Evolutionary conservation across 2,888 invertebrate genomes (phyloP).

Genomic region (Zygothrica quintamaculata): DNA sequence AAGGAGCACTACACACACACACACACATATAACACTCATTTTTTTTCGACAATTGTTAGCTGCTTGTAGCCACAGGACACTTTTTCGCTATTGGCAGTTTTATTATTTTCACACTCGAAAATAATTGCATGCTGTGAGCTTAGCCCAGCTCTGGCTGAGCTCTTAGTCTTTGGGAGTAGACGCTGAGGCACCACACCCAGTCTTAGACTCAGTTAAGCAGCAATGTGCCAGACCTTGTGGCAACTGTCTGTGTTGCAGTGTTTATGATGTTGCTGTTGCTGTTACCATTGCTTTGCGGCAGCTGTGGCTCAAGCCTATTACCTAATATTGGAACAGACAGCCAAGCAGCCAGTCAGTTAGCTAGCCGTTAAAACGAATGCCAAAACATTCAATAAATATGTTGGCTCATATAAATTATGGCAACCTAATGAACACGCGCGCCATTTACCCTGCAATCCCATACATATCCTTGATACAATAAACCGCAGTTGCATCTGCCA

Average conservation of each 20-base stretch:
- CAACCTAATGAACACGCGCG: constrained; percentile 76
- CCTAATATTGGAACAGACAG: constrained; percentile 49
- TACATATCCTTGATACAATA: constrained; percentile 53
- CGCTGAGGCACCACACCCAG: constrained; percentile 74
- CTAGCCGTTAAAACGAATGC: constrained; percentile 74
- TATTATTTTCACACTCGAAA: constrained; percentile 81
- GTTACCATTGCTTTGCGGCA: constrained; percentile 61
- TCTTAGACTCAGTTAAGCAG: neutral
- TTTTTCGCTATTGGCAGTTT: constrained; percentile 72
- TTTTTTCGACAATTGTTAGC: constrained; percentile 58
- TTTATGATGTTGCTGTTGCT: constrained; percentile 66
- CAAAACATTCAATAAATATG: constrained; percentile 81
- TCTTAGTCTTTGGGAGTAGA: constrained; percentile 36
- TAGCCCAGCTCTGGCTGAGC: constrained; percentile 49
- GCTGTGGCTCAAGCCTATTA: constrained; percentile 55
- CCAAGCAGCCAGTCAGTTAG: constrained; percentile 10
- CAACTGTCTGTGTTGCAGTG: constrained; percentile 59
- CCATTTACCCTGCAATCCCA: constrained; percentile 51
- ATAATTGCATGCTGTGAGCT: constrained; percentile 81
- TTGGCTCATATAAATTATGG: constrained; percentile 80
- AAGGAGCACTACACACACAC: constrained; percentile 49
- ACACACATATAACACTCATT: constrained; percentile 33
- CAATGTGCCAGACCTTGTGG: constrained; percentile 65
- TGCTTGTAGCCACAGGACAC: constrained; percentile 79
- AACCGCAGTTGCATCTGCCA: constrained; percentile 68